Conservation (phyloP, 2,113 vertebrate species). For the Panthera leo region DNA sequence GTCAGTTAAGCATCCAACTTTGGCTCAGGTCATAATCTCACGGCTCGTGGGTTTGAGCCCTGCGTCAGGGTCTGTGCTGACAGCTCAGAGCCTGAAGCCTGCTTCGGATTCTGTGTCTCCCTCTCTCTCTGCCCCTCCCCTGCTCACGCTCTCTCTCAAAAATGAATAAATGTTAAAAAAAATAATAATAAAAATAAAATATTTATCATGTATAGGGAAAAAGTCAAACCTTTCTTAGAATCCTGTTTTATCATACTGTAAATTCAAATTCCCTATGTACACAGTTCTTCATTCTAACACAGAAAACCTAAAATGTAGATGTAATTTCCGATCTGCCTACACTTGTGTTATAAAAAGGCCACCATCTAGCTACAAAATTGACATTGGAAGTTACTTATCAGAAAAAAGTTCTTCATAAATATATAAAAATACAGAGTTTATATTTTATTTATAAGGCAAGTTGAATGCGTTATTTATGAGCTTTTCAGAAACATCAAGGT, state of each 20-base stretch:
- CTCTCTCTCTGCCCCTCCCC: no score
- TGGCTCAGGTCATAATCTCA: no score
- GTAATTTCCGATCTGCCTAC: not conserved
- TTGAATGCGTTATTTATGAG: conserved; percentile 49
- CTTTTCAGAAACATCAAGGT: conserved; percentile 58
- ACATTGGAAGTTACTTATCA: conserved; percentile 37
- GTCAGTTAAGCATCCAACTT: no score
- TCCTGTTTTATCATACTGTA: not conserved
- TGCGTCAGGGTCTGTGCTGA: no score
- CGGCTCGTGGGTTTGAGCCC: no score
- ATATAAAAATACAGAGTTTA: conserved; percentile 44
- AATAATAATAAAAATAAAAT: not conserved
- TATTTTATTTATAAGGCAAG: conserved; percentile 63
- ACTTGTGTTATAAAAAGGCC: conserved; percentile 40
- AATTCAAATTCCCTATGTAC: conserved; percentile 24
- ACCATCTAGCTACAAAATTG: conserved; percentile 17
- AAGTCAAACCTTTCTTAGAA: not conserved
- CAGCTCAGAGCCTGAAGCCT: no score
- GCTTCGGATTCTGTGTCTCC: no score
- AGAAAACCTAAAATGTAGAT: conserved; percentile 6
- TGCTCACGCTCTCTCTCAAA: no score
- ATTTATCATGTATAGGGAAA: not conserved
- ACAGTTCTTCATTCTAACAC: conserved; percentile 20
- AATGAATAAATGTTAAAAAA: no score
- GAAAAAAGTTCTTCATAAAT: conserved; percentile 57